Base-by-base conservation (phyloP, 1,140 invertebrate genomes). In the Cydia amplana region DNA sequence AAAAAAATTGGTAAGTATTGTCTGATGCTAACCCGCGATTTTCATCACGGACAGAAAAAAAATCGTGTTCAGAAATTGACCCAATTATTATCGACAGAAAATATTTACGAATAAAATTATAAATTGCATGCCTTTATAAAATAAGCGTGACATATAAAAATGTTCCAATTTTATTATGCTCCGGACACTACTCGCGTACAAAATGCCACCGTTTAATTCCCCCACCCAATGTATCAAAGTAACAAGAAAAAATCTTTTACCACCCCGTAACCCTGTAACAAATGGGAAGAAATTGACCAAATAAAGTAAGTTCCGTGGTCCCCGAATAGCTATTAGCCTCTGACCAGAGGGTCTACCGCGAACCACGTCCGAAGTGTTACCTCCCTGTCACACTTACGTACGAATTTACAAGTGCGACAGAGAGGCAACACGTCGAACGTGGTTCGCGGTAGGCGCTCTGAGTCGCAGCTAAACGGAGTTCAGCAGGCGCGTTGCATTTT, bases 261-360 rank as follows among this genome's bases (percentile, higher is more conserved):
- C 23, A 43, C 77, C 64, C 79, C 77, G 80, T 75, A 73, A 79
- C 75, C 60, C 67, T 36, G 82, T 89, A 86, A 88, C 85, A 87
- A 88, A 89, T 87, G 85, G 81, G 73, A 74, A 78, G 80, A 85
- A 89, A 88, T 89, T 87, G 87, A 80, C 75, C 79, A 85, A 87
- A 89, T 89, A 89, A 89, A 89, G 84, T 83, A 84, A 85, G 83
- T 84, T 83, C 83, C 80, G 80, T 80, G 83, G 83, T 88, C 87
- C 84, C 87, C 78, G 80, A 88, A 88, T 86, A 84, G 83, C 86
- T 85, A 88, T 89, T 89, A 89, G 80, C 82, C 82, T 78, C 73
- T 84, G 83, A 85, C 85, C 84, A 78, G 81, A n/a, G n/a, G n/a
- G n/a, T n/a, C n/a, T n/a, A n/a, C n/a, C n/a, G n/a, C n/a, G n/a